phyloP scores from a whole-genome alignment of 1,140 invertebrate genomes.

The Ectropis grisescens region DNA sequence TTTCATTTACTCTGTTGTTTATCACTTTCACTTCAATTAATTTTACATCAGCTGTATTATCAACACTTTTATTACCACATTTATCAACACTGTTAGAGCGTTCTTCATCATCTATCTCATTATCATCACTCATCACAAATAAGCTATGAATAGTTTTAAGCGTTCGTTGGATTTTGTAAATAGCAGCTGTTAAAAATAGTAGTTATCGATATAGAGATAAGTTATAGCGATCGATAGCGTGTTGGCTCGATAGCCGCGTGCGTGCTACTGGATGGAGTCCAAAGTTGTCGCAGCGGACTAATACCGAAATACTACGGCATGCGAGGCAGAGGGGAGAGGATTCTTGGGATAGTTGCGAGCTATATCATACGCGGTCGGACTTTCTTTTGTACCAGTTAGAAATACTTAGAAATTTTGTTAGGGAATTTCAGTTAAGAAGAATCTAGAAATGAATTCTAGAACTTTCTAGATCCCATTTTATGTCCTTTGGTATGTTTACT shows the following conservation, averaged over 20 bases:
- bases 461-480: background rate
- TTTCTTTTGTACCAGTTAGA: slow-evolving; percentile 6
- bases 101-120: too few species aligned
- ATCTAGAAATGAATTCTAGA: background rate
- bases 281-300: slow-evolving; percentile 55
- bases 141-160: too few species aligned
- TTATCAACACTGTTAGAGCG: too few species aligned
- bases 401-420: background rate
- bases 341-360: slow-evolving; percentile 30
- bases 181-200: too few species aligned
- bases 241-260: slow-evolving; percentile 23
- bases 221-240: slow-evolving; percentile 15
- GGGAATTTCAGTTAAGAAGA: too few species aligned
- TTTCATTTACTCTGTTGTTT: too few species aligned
- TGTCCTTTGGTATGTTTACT: background rate
- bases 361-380: slow-evolving; percentile 6
- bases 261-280: slow-evolving; percentile 50
- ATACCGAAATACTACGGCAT: slow-evolving; percentile 60
- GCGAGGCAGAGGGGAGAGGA: slow-evolving; percentile 33
- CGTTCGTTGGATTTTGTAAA: too few species aligned
- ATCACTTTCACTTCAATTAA: background rate
- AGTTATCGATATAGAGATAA: too few species aligned
- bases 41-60: too few species aligned
- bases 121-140: too few species aligned
- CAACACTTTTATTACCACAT: too few species aligned